A percentile compares a stretch with the other conserved stretches of the same genome.
phyloP scores from a whole-genome alignment of 2,113 vertebrate genomes.

The Ondatra zibethicus region DNA sequence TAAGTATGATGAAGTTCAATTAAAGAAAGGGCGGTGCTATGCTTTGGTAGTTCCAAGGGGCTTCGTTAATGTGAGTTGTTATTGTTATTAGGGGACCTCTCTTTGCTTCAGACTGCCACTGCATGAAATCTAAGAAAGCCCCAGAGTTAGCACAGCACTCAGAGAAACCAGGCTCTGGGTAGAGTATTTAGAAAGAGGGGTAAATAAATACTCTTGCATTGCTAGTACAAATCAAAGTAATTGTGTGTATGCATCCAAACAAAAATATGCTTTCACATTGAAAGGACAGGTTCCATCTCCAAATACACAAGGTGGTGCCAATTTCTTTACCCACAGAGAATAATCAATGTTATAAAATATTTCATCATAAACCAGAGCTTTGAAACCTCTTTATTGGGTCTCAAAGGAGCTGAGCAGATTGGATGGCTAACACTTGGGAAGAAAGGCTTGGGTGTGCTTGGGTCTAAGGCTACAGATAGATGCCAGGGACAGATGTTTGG shows the following conservation, averaged over 20 bases:
- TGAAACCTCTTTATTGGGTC: not conserved
- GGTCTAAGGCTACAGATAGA: conserved; percentile 25
- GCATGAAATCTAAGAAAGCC: not conserved
- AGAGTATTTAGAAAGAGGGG: not conserved
- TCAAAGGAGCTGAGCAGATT: not conserved
- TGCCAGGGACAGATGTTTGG: conserved; percentile 67
- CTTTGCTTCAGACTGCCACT: not conserved
- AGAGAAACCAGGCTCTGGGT: not conserved
- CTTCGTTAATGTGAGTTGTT: not conserved
- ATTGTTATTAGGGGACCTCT: not conserved
- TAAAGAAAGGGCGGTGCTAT: not conserved
- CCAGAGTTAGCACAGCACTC: accelerated
- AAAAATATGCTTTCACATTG: not conserved
- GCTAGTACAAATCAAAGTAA: not conserved
- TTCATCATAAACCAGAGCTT: not conserved
- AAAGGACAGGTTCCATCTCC: not conserved
- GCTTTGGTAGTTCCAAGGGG: not conserved
- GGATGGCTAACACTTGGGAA: not conserved
- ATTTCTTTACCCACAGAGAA: conserved; percentile 14
- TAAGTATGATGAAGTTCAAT: not conserved
- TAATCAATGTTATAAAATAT: not conserved
- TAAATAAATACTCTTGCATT: not conserved
- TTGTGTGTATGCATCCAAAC: not conserved
- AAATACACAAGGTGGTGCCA: not conserved
- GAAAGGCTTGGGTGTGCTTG: not conserved